phyloP scores from a whole-genome alignment of 2,113 vertebrate genomes.

The Myodes glareolus region DNA sequence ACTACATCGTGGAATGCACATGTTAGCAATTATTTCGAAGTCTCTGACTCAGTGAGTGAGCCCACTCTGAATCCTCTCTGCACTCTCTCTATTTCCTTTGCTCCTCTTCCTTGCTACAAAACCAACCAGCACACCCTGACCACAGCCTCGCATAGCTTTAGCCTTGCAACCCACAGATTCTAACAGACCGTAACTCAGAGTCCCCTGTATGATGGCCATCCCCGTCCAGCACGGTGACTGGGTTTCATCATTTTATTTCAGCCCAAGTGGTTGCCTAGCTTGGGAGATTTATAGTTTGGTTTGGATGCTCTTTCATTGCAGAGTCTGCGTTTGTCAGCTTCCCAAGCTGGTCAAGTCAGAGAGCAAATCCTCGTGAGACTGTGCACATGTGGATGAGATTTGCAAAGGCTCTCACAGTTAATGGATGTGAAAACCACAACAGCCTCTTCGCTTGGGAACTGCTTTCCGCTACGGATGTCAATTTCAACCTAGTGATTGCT shows the following conservation, averaged over 20 bases:
- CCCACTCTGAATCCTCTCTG: too few relatives aligned
- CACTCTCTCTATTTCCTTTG: background rate
- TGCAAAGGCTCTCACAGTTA: constrained; percentile 29
- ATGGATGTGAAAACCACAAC: constrained; percentile 34
- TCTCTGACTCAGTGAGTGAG: background rate
- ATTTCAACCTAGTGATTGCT: constrained; percentile 42
- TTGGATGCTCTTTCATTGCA: constrained; percentile 45
- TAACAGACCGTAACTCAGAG: background rate
- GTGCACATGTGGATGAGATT: constrained; percentile 37
- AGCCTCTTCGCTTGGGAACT: background rate
- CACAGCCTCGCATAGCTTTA: background rate
- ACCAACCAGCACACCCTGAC: background rate
- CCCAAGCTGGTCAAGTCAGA: constrained; percentile 21
- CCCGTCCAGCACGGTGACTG: background rate
- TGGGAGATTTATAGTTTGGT: constrained; percentile 49
- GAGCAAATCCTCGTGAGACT: background rate
- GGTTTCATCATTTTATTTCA: background rate
- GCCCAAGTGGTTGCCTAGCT: background rate
- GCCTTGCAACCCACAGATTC: background rate
- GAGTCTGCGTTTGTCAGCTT: constrained; percentile 51
- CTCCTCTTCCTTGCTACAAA: background rate
- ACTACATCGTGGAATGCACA: background rate
- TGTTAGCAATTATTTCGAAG: background rate
- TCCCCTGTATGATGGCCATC: background rate
- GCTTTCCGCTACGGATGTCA: background rate